phyloP scores from a whole-genome alignment of 1,140 invertebrate genomes.

The Drosophila kanapiae region DNA sequence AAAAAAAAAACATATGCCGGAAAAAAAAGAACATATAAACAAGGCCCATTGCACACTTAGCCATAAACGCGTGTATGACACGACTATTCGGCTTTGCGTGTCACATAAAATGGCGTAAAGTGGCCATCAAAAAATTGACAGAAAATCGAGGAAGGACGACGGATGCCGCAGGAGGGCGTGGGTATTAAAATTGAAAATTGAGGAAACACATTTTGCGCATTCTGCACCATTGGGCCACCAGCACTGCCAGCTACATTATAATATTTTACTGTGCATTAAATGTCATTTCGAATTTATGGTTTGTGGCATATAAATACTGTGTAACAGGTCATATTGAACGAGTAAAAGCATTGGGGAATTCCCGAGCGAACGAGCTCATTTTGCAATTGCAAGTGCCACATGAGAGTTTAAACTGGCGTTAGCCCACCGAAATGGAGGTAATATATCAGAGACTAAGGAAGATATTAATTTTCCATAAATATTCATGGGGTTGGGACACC shows the following conservation, averaged over 20 bases:
- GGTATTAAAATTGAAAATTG: conserved; percentile 74
- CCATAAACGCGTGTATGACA: conserved; percentile 57
- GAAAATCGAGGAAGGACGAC: conserved; percentile 34
- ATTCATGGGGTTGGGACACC: background rate
- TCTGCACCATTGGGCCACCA: conserved; percentile 36
- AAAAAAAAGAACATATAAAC: conserved; percentile 27
- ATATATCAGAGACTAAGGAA: background rate
- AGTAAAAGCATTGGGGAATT: conserved; percentile 4
- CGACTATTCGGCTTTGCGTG: conserved; percentile 62
- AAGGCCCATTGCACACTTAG: conserved; percentile 39
- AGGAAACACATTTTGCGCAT: conserved; percentile 70
- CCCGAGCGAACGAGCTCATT: background rate
- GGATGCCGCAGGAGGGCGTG: conserved; percentile 13
- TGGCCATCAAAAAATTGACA: conserved; percentile 76
- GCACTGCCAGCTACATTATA: conserved; percentile 37
- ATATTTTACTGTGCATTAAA: conserved; percentile 65
- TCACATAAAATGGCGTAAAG: conserved; percentile 69
- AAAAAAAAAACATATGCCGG: conserved; percentile 1
- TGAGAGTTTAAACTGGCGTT: conserved; percentile 3
- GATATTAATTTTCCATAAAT: conserved; percentile 15
- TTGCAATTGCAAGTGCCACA: conserved; percentile 14
- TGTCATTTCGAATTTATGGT: conserved; percentile 66
- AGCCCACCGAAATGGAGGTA: conserved; percentile 5
- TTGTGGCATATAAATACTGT: conserved; percentile 27
- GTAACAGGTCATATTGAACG: conserved; percentile 21